These are phyloP conservation scores for Conopomorpha cramerella DNA, from an alignment of 1,140 invertebrate genomes.

Conservation along the genomic window DNA sequence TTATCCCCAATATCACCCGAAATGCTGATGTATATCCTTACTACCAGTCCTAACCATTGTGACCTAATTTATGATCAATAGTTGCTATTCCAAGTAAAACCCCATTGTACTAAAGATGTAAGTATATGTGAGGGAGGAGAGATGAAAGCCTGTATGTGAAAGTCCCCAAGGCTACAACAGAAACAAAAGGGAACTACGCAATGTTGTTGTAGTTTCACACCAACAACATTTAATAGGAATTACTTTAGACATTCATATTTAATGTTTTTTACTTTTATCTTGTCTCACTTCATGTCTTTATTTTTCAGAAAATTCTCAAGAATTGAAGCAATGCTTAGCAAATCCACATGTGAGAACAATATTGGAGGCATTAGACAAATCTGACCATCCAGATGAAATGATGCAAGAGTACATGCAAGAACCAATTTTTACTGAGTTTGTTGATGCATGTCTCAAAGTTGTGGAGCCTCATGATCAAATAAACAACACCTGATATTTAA, in stretches of 20 bases:
- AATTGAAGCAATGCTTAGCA: slow-evolving; percentile 65
- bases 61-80: too few relatives aligned
- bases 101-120: too few relatives aligned
- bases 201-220: too few relatives aligned
- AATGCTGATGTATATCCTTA: too few relatives aligned
- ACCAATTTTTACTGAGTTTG: slow-evolving; percentile 78
- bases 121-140: too few relatives aligned
- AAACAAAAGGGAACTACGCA: too few relatives aligned
- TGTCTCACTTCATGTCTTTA: neutral
- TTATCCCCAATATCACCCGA: too few relatives aligned
- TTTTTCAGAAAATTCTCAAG: slow-evolving; percentile 60
- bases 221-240: slow-evolving; percentile 5
- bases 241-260: slow-evolving; percentile 1
- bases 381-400: slow-evolving; percentile 62
- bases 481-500: slow-evolving; percentile 6
- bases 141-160: too few relatives aligned
- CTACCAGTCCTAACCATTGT: too few relatives aligned
- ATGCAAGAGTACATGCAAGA: slow-evolving; percentile 76
- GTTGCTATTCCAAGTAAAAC: too few relatives aligned
- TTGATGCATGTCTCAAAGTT: slow-evolving; percentile 72
- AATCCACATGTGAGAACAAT: slow-evolving; percentile 73
- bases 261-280: slow-evolving; percentile 3
- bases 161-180: too few relatives aligned
- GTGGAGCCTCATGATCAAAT: slow-evolving; percentile 56
- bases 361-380: slow-evolving; percentile 62